Base-by-base conservation (phyloP, 2,113 vertebrate genomes). In the Meles meles region DNA sequence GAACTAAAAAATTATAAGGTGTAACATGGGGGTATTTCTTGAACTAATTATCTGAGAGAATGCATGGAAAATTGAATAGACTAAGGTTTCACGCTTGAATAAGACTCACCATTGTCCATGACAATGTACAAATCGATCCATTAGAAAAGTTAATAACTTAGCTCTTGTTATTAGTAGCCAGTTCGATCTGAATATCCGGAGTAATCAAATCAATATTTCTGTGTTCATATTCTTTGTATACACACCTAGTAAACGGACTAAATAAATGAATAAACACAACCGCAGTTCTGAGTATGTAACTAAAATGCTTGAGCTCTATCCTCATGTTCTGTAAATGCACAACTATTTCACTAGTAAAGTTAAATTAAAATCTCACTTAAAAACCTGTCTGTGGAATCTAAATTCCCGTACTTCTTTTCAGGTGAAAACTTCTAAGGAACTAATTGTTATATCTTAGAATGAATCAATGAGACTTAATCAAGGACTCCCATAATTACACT, bases 91-190 rank as follows among this genome's bases (percentile, higher is more conserved):
- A 77, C 82, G 88, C 72, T 91, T 96, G 71, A 79, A 65, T 97
- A 81, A 96, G 72, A 94, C 71, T 96, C 57, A 94, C 93, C 39
- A 37, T 90, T 49, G 39, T 92, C 52, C 23, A 55, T 84, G 77
- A 97, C 88, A 96, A 69, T 47, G 37, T 90, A 77, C 80, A 96
- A 94, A 94, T 69, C 63, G 20, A 59, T 95, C 44, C 34, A 63
- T 83, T 87, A 97, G 79, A 95, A 97, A 96, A 95, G 39, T 86
- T 95, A 97, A 96, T 94, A 71, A 55, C 81, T 95, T 96, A 80
- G 14, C 21, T n/a, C 34, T 76, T 95, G 18, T 94, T 96, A 95
- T 72, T 96, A 89, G 87, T 96, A 97, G 79, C 61, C 13, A 80
- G 39, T 87, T 88, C 93, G 47, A 74, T 88, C 37, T 87, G 29